These are phyloP conservation scores for Drosophila murphyi DNA, from an alignment of 1,140 invertebrate genomes.

Conservation along the genomic window DNA sequence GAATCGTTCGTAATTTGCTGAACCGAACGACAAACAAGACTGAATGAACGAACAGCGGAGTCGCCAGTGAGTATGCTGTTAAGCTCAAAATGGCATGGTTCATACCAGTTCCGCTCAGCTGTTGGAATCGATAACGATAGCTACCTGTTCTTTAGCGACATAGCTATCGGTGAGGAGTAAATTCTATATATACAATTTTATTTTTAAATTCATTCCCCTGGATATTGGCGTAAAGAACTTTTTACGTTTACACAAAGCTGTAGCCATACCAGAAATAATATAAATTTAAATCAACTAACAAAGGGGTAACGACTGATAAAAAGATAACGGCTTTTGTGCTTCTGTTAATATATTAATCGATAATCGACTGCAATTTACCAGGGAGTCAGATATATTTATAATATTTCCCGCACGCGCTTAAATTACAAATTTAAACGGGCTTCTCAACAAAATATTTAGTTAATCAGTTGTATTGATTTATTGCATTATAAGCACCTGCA, in stretches of 20 bases:
- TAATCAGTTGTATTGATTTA: neutral
- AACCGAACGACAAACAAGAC: neutral
- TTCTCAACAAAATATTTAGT: neutral
- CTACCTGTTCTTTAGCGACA: neutral
- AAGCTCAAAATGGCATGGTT: constrained; percentile 19
- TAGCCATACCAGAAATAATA: too few relatives aligned
- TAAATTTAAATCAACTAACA: too few relatives aligned
- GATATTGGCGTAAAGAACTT: neutral
- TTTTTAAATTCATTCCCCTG: too few relatives aligned
- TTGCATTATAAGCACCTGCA: neutral
- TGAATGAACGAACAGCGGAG: constrained; percentile 1
- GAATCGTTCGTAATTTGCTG: constrained; percentile 7
- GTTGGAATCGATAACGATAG: constrained; percentile 5
- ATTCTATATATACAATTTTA: too few relatives aligned
- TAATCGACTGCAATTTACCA: constrained; percentile 7
- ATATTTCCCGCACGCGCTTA: neutral
- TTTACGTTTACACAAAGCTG: too few relatives aligned
- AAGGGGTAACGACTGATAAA: neutral
- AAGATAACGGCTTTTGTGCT: neutral
- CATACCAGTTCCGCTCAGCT: neutral
- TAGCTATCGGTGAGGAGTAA: constrained; percentile 3
- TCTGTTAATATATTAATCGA: constrained; percentile 9
- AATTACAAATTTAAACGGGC: neutral
- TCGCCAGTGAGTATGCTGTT: constrained; percentile 7
- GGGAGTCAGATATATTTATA: neutral